A percentile compares a stretch with the other conserved stretches of the same genome.
Conservation (phyloP, 1,140 invertebrate genomes). For the Lycorma delicatula region DNA sequence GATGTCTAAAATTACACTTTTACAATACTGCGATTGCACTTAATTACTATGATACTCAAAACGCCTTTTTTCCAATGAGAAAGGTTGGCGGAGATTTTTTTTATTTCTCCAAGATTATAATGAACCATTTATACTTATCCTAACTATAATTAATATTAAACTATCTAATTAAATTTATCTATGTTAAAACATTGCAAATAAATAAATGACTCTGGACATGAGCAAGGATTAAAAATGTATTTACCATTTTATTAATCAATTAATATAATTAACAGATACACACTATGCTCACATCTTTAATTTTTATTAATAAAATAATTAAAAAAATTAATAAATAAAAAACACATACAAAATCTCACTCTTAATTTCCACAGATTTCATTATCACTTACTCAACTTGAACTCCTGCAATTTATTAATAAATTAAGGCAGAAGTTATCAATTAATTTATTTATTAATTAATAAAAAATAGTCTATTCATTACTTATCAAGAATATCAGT, state of each 20-base stretch:
- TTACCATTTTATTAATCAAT: conserved; percentile 14
- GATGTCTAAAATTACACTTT: conserved; percentile 16
- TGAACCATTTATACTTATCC: conserved; percentile 14
- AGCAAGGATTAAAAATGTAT: conserved; percentile 14
- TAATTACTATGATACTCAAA: conserved; percentile 15
- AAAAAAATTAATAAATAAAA: too few relatives aligned
- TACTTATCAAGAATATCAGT: not conserved
- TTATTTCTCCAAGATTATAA: conserved; percentile 3
- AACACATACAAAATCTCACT: not conserved
- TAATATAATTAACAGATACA: conserved; percentile 16
- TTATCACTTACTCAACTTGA: too few relatives aligned
- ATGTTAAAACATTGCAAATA: conserved; percentile 8
- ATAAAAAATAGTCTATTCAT: not conserved
- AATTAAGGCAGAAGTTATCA: not conserved
- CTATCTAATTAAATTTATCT: conserved; percentile 13
- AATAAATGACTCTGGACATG: conserved; percentile 14
- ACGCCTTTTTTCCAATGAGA: conserved; percentile 26
- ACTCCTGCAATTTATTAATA: too few relatives aligned
- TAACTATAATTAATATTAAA: conserved; percentile 11
- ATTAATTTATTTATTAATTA: not conserved
- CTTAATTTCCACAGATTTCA: conserved; percentile 1
- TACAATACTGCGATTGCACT: conserved; percentile 15
- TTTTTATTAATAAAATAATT: too few relatives aligned
- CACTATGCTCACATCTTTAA: too few relatives aligned
- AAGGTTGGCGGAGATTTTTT: conserved; percentile 26